phyloP scores from a whole-genome alignment of 2,113 vertebrate species.

The Phaethon lepturus region DNA sequence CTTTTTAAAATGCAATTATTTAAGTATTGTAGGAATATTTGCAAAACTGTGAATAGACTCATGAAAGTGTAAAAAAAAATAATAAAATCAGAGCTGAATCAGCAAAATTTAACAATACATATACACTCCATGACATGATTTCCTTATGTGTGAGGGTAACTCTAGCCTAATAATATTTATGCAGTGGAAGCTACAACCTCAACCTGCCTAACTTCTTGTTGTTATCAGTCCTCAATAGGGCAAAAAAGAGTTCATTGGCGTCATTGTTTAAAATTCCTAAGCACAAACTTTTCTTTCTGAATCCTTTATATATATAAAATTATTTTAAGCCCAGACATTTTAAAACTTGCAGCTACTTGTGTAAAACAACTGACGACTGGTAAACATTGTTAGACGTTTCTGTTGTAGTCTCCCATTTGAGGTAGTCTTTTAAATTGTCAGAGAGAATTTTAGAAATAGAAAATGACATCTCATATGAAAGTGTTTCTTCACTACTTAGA shows the following conservation, averaged over 20 bases:
- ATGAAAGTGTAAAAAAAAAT: not conserved
- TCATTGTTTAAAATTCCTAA: not conserved
- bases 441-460: not conserved
- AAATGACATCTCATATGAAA: not conserved
- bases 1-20: not conserved
- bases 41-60: not conserved
- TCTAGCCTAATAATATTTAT: not conserved
- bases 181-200: not conserved
- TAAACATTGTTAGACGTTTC: not conserved
- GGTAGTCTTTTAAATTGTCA: not conserved
- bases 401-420: not conserved
- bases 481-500: not conserved
- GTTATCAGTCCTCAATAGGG: not conserved
- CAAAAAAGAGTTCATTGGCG: not conserved
- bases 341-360: not conserved
- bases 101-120: not conserved
- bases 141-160: not conserved
- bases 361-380: not conserved
- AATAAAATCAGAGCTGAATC: not conserved
- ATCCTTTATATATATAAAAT: not conserved
- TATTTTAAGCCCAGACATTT: not conserved
- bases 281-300: not conserved
- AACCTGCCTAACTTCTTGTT: not conserved
- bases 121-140: not conserved
- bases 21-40: not conserved